Percentiles rank a stretch among this genome's conserved stretches.
These are phyloP conservation scores for Eudemis profundana DNA, from an alignment of 2,888 invertebrate genomes.

Conservation along the genomic window DNA sequence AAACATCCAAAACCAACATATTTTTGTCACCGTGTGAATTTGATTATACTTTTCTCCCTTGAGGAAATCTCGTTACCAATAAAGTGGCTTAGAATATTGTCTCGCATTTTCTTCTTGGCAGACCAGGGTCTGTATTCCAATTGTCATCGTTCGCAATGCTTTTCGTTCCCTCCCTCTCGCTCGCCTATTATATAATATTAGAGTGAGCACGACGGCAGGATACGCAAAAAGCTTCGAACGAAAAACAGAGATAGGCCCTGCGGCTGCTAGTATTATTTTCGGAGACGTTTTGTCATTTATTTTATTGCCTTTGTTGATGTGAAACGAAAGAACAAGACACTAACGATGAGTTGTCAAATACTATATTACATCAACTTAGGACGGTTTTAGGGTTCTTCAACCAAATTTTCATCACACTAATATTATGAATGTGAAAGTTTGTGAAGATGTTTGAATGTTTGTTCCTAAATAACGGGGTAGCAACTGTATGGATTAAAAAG, in stretches of 20 bases:
- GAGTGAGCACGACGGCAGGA: too few relatives aligned
- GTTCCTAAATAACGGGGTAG: too few relatives aligned
- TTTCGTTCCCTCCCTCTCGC: too few relatives aligned
- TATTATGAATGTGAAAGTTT: too few relatives aligned
- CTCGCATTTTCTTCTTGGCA: slow-evolving; percentile 29
- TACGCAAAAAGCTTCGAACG: too few relatives aligned
- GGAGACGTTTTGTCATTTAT: slow-evolving; percentile 27
- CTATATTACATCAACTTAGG: background rate
- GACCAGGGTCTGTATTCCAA: too few relatives aligned
- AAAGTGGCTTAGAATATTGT: slow-evolving; percentile 40
- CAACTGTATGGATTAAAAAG: too few relatives aligned
- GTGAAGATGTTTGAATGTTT: too few relatives aligned
- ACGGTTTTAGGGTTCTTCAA: background rate
- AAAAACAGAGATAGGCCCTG: too few relatives aligned
- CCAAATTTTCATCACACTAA: too few relatives aligned
- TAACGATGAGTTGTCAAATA: background rate
- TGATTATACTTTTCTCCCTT: slow-evolving; percentile 34
- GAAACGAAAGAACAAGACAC: background rate
- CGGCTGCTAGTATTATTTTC: slow-evolving; percentile 23
- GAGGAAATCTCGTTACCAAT: slow-evolving; percentile 42
- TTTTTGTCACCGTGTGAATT: slow-evolving; percentile 33
- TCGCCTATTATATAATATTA: too few relatives aligned
- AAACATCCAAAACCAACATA: slow-evolving; percentile 15
- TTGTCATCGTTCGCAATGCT: too few relatives aligned
- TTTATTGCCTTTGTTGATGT: slow-evolving; percentile 10